Base-by-base conservation (phyloP, 2,113 vertebrate genomes). In the Galemys pyrenaicus region DNA sequence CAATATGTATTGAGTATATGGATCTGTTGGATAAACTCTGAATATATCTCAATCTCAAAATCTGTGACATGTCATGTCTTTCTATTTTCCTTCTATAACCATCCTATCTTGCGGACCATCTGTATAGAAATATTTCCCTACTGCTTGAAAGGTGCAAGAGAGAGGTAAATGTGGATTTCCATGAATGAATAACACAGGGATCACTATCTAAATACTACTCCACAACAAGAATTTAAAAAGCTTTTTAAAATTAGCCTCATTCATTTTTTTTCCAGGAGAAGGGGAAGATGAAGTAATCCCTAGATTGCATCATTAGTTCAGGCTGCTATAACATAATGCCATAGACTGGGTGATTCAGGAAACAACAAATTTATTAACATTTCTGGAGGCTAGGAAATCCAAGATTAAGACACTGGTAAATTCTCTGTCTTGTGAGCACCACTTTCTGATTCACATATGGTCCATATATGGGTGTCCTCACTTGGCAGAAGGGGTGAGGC, bases 11-110 rank as follows among this genome's bases (percentile, higher is more conserved):
- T 41, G 44, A 95, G 75, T 94, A 64, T 80, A 24, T 64, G 16
- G 49, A 51, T 51, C 49, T 51, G 49, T 51, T 51, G 49, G 49
- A 51, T 51, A 51, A 51, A 51, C 16, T 51, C 15, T 41, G 37
- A 95, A 84, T 94, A 64, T 80, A 24, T 64, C 67, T 84, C 68
- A 90, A 80, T 74, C 44, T 80, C 70, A 74, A 80, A 95, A 79
- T 19, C 84, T 90, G 39, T 71, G 46, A 46, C 32, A 65, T 70
- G 35, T 49, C 70, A 94, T 77, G 65, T 87, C 41, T 92, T 89
- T 87, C 89, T 92, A 30, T 87, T 89, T 95, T 82, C 65, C 71
- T 92, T 51, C 77, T 58, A 17, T 80, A 62, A 77, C 70, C 71
- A 77, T 22, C 67, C 68, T 92, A 67, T 30, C 62, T 87, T 64